Conservation (phyloP, 1,140 invertebrate genomes). For the Hydropsyche tenuis region DNA sequence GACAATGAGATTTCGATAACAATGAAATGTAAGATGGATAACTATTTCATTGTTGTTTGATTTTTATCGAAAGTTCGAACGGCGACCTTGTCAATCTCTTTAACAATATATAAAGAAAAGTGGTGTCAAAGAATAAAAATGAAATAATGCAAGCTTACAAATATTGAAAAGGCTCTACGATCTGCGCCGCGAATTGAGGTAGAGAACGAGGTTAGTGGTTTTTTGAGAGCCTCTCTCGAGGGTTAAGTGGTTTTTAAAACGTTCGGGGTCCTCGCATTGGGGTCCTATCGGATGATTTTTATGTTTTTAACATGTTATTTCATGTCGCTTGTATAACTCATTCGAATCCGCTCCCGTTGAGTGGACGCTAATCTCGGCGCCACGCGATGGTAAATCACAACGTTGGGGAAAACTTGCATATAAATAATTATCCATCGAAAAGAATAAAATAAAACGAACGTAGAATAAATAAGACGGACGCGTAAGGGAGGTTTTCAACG, state of each 20-base stretch:
- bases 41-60: slow-evolving; percentile 1
- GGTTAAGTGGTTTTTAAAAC: slow-evolving; percentile 47
- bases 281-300: slow-evolving; percentile 46
- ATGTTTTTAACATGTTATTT: slow-evolving; percentile 48
- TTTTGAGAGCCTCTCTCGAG: slow-evolving; percentile 25
- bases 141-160: no score
- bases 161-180: no score
- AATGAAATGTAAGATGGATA: slow-evolving; percentile 10
- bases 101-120: no score
- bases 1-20: slow-evolving; percentile 7
- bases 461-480: no score
- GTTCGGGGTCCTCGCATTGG: slow-evolving; percentile 29
- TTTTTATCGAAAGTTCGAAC: slow-evolving; percentile 8
- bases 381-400: slow-evolving; percentile 7
- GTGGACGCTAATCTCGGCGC: slow-evolving; percentile 38
- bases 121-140: no score
- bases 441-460: no score
- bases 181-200: slow-evolving; percentile 5
- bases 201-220: slow-evolving; percentile 30
- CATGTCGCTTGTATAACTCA: slow-evolving; percentile 41
- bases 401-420: no score
- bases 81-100: background rate
- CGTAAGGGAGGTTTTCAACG: slow-evolving; percentile 22
- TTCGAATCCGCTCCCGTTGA: slow-evolving; percentile 41
- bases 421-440: no score